Percentiles rank a stretch among this genome's conserved stretches.
phyloP scores from a whole-genome alignment of 1,140 invertebrate species.

The Pseudobourletiella spinata region DNA sequence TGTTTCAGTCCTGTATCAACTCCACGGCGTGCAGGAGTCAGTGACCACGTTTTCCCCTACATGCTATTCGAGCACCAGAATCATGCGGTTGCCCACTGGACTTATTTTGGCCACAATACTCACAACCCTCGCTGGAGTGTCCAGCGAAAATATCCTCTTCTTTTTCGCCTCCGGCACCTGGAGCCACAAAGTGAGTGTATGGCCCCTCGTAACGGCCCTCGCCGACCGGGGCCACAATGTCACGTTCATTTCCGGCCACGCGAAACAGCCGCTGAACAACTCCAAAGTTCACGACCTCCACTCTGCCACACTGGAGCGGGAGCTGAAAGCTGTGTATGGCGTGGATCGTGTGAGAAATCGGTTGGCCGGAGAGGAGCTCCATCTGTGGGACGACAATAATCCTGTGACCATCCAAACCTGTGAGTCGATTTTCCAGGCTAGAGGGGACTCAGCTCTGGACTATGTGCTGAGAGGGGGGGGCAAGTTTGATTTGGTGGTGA shows the following conservation, averaged over 20 bases:
- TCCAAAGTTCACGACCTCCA: neutral
- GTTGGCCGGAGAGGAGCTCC: neutral
- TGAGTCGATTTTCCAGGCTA: neutral
- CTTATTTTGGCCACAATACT: neutral
- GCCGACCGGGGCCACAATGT: constrained; percentile 21
- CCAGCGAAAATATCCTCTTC: constrained; percentile 12
- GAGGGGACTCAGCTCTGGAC: no score
- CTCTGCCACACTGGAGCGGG: neutral
- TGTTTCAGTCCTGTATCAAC: no score
- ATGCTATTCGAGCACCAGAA: no score
- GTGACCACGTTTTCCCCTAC: no score
- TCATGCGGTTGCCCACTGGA: no score
- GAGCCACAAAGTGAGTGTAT: constrained; percentile 14
- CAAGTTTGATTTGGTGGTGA: neutral
- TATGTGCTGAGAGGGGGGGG: no score
- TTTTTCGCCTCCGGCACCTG: constrained; percentile 2
- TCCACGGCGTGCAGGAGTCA: no score
- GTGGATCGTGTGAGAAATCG: neutral
- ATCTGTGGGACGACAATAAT: neutral
- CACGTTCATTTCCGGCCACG: constrained; percentile 10
- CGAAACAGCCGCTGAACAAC: constrained; percentile 1
- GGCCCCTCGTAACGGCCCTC: constrained; percentile 8
- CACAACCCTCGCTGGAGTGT: neutral
- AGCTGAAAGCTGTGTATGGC: neutral
- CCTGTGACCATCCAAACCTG: neutral